phyloP scores from a whole-genome alignment of 2,113 vertebrate species.

The Rhinogobius similis region DNA sequence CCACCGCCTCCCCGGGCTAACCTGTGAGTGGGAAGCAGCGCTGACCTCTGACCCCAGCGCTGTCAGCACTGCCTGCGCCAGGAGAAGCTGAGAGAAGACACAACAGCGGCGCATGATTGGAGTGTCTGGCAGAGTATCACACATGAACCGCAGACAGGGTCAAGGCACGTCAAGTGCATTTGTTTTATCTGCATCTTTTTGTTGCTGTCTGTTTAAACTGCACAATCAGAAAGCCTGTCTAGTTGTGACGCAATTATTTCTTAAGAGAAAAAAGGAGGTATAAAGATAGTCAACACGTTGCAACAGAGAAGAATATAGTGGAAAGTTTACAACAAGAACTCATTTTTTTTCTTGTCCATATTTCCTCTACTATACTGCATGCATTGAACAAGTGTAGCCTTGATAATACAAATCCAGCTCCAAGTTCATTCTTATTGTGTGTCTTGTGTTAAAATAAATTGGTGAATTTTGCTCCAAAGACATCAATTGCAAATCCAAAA shows the following conservation, averaged over 20 bases:
- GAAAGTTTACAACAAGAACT: constrained; percentile 3
- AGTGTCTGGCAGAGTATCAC: constrained; percentile 27
- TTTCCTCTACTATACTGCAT: too few species aligned
- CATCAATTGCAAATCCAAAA: too few species aligned
- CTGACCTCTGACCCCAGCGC: constrained; percentile 48
- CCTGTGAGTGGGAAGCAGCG: constrained; percentile 38
- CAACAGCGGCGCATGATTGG: constrained; percentile 26
- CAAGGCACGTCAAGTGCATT: constrained; percentile 13
- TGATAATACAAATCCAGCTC: too few species aligned
- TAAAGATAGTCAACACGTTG: background rate
- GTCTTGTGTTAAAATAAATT: too few species aligned
- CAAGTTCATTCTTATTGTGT: too few species aligned
- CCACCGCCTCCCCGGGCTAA: constrained; percentile 27
- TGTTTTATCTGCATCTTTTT: constrained; percentile 17
- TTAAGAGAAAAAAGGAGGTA: constrained; percentile 4
- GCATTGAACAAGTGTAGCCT: too few species aligned
- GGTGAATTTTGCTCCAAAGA: too few species aligned
- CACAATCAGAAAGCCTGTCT: constrained; percentile 20
- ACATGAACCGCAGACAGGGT: constrained; percentile 25
- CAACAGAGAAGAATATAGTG: too few species aligned
- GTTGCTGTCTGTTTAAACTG: background rate
- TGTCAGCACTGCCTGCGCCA: constrained; percentile 31
- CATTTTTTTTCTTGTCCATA: background rate
- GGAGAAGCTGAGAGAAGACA: constrained; percentile 21
- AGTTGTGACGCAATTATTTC: background rate